Evolutionary conservation across 2,797 vertebrate species (phyloP).

Genomic region (Danio jaintianensis): DNA sequence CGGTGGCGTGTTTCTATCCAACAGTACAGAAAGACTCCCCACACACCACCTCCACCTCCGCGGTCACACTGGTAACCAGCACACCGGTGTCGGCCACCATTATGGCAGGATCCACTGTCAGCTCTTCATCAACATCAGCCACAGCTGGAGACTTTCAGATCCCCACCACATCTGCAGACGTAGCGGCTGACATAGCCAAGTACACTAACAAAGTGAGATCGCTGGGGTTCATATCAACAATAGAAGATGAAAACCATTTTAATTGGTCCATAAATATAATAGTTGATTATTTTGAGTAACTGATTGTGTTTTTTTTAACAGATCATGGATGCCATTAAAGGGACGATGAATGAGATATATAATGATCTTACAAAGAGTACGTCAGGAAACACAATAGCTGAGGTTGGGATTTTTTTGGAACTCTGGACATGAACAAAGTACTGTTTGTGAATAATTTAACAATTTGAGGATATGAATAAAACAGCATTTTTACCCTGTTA

Average conservation of each 20-base stretch:
- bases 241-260: not conserved
- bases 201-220: conserved; percentile 96
- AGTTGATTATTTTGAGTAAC: not conserved
- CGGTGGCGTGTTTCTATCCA: conserved; percentile 57
- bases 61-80: conserved; percentile 91
- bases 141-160: conserved; percentile 88
- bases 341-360: conserved; percentile 97
- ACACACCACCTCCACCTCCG: conserved; percentile 87
- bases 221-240: not conserved
- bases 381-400: conserved; percentile 95
- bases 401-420: conserved; percentile 77
- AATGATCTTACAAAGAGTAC: conserved; percentile 95
- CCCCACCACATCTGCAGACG: conserved; percentile 93
- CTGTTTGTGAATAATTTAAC: conserved; percentile 8
- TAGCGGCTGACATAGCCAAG: conserved; percentile 96
- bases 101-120: conserved; percentile 79
- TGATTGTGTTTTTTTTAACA: conserved; percentile 61
- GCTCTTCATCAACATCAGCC: conserved; percentile 72
- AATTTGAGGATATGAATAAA: not conserved
- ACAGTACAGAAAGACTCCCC: conserved; percentile 94
- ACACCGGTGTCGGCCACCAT: conserved; percentile 85
- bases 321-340: conserved; percentile 99
- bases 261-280: not conserved
- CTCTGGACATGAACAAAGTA: not conserved
- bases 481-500: not conserved